Evolutionary conservation across 2,888 invertebrate species (phyloP).

Genomic region (Noctua pronuba): DNA sequence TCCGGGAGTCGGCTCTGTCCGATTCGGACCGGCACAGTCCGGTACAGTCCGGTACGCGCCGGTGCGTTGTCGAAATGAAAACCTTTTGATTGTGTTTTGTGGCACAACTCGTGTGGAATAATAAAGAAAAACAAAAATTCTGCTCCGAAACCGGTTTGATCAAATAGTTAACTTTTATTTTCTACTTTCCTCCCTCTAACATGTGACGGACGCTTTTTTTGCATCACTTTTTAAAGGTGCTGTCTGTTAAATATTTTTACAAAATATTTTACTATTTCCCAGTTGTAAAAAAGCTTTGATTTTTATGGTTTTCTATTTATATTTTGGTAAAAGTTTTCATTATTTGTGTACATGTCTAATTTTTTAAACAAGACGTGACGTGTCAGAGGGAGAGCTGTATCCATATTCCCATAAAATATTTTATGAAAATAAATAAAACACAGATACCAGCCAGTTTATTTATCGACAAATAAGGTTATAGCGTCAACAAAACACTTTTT

Average conservation of each 20-base stretch:
- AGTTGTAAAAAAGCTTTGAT: neutral
- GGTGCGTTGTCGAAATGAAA: conserved; percentile 80
- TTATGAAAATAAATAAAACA: conserved; percentile 43
- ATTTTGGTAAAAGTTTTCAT: neutral
- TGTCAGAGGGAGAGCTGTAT: neutral
- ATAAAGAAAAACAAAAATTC: conserved; percentile 67
- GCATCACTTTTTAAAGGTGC: neutral
- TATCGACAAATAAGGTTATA: conserved; percentile 59
- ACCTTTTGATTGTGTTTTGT: conserved; percentile 79
- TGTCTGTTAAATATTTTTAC: conserved; percentile 19
- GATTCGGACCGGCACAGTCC: conserved; percentile 69
- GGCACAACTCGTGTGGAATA: conserved; percentile 72
- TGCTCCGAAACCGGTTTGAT: conserved; percentile 60
- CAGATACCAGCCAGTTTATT: conserved; percentile 42
- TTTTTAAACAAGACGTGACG: conserved; percentile 4
- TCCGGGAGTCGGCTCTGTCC: conserved; percentile 70
- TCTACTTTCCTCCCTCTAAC: conserved; percentile 23
- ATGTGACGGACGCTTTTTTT: conserved; percentile 12
- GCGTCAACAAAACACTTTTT: conserved; percentile 69
- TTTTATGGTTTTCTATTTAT: neutral
- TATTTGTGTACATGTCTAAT: neutral
- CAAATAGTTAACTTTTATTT: conserved; percentile 56
- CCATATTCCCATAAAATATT: conserved; percentile 24
- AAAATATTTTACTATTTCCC: neutral
- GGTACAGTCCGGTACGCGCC: conserved; percentile 71